A percentile compares a stretch with the other conserved stretches of the same genome.
Evolutionary conservation across 2,113 vertebrate genomes (phyloP).

Genomic region (Rynchops niger): DNA sequence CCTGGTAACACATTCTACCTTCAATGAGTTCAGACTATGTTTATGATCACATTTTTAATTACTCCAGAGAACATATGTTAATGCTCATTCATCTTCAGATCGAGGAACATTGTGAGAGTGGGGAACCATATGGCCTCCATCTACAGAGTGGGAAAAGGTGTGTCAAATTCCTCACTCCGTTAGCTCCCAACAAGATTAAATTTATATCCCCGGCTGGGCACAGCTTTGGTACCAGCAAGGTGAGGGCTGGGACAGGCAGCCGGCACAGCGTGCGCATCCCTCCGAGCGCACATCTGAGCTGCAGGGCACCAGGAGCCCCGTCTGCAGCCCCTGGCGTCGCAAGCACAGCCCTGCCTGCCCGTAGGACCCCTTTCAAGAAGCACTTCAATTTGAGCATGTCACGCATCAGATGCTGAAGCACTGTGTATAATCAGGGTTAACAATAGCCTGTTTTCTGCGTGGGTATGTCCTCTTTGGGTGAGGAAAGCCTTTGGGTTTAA

Average conservation of each 20-base stretch:
- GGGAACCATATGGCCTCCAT: slow-evolving; percentile 25
- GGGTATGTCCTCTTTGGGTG: background rate
- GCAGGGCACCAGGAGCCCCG: fast-evolving
- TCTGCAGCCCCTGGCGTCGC: background rate
- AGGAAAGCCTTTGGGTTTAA: background rate
- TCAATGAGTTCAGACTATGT: background rate
- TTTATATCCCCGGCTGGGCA: background rate
- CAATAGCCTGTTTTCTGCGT: background rate
- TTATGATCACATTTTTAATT: slow-evolving; percentile 55
- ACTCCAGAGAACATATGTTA: slow-evolving; percentile 46
- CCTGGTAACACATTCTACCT: background rate
- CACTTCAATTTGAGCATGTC: background rate
- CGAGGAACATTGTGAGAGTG: background rate
- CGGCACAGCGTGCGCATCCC: background rate
- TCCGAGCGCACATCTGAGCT: fast-evolving
- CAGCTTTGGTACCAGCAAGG: background rate
- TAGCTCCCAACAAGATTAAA: slow-evolving; percentile 28
- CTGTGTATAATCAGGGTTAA: background rate
- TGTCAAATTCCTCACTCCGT: slow-evolving; percentile 28
- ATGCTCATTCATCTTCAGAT: background rate
- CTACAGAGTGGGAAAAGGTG: slow-evolving; percentile 23
- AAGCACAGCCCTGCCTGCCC: background rate
- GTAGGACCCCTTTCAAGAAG: background rate
- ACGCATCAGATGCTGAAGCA: background rate
- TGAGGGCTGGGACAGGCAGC: background rate